Evolutionary conservation across 2,888 invertebrate genomes (phyloP), one percentile per base, ranked within the genome.

Genomic region (Phyllotreta cruciferae): DNA sequence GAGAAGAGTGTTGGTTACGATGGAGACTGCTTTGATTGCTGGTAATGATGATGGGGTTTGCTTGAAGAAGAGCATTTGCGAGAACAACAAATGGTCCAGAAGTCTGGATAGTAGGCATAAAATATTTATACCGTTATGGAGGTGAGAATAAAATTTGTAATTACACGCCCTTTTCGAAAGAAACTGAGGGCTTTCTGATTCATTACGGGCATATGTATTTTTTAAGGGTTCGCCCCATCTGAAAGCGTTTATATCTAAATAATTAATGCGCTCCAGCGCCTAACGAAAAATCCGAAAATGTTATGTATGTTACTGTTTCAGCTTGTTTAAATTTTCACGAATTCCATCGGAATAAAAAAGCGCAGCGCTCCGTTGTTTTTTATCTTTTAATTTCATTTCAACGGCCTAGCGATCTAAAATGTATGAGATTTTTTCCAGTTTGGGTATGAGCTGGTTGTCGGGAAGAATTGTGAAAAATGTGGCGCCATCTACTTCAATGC

Each of bases 401-500:
- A 24, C 24, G 24, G 24, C 24, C 24, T 24, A 24, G 24, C 4
- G 24, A 24, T 24, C 24, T 24, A 24, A 24, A 24, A 24, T 24
- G 24, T 24, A 24, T 24, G 24, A 24, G 24, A 24, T 14, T 63
- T 66, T 70, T 81, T 80, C n/a, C 80, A 91, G 91, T 75, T 84
- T 90, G 64, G 91, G 90, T n/a, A 86, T 91, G 80, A 90, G 90
- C 64, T 92, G 91, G 90, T 78, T 88, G 6, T 87, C 89, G 0
- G 88, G 90, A 0, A 81, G 81, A 69, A 70, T 86, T 41, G 69
- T 80, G 11, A 77, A 75, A 60, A 76, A 73, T 63, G 67, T 78
- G 50, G 74, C 80, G 36, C 77, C 80, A 8, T 81, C 83, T 74
- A 80, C 83, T 55, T 81, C 84, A 63, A 85, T 83, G 81, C 73